Evolutionary conservation across 2,113 vertebrate species (phyloP), one percentile per base, ranked within the genome.

Genomic region (Excalfactoria chinensis): DNA sequence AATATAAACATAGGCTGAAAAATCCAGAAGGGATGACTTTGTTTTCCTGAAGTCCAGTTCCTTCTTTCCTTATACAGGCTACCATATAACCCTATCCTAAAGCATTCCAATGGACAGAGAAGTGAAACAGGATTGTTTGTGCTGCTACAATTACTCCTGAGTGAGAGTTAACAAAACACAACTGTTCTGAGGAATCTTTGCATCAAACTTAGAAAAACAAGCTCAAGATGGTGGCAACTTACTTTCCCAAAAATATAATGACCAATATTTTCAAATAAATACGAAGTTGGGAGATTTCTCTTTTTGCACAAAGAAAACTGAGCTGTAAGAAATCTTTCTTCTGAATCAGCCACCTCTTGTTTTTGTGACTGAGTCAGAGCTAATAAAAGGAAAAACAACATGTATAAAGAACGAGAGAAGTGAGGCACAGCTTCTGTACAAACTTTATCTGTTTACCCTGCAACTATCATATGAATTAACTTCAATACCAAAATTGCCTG

Each of bases 141-240:
- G 1, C 35, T 35, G 28, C 43, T 58, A 43, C 34, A 48, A 1
- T 26, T 32, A 62, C 14, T 84, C 23, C 34, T 46, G 41, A 75
- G 35, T 43, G 60, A 18, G 13, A 7, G 4, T 7, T 9, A 60
- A 26, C 55, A 8, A 91, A 43, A 30, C 53, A 72, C 13, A 14
- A 11, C 55, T 40, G 15, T 19, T 62, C 26, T 40, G 0, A 43
- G 8, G 30, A 83, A 63, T 41, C 60, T 80, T 62, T 0, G 0
- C 23, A 62, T 80, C 25, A 34, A 44, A 56, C 69, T n/a, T 30
- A 44, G 10, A 80, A 77, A 91, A 80, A 80, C 6, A 3, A 90
- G 30, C 44, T 79, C 49, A 70, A 23, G 49, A 32, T 13, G 35
- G 3, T 37, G 88, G 44, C 56, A 70, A 35, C 11, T 40, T 30